phyloP scores from a whole-genome alignment of 1,140 invertebrate species.

The Caenorhabditis elegans region WBcel235 BX284603.4:2814501-2815000 shows the following conservation, averaged over 20 bases:
- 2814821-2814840: too few species aligned
- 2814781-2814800: not conserved
- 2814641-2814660: constrained; percentile 99
- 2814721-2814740: constrained; percentile 32
- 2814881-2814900: not conserved
- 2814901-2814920: constrained; percentile 23
- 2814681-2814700: constrained; percentile 76
- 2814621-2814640: constrained; percentile 92
- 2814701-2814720: constrained; percentile 41
- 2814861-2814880: not conserved
- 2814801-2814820: too few species aligned
- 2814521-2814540: not conserved
- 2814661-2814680: constrained; percentile 95
- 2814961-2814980: not conserved
- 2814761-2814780: constrained; percentile 8
- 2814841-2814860: too few species aligned
- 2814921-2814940: not conserved
- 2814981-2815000: too few species aligned
- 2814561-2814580: too few species aligned
- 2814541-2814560: too few species aligned
- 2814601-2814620: constrained; percentile 76
- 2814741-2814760: not conserved
- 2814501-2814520: not conserved
- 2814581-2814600: not conserved
- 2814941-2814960: not conserved